These are phyloP conservation scores for Madoqua kirkii DNA, from an alignment of 2,113 vertebrate species.

Conservation along the genomic window DNA sequence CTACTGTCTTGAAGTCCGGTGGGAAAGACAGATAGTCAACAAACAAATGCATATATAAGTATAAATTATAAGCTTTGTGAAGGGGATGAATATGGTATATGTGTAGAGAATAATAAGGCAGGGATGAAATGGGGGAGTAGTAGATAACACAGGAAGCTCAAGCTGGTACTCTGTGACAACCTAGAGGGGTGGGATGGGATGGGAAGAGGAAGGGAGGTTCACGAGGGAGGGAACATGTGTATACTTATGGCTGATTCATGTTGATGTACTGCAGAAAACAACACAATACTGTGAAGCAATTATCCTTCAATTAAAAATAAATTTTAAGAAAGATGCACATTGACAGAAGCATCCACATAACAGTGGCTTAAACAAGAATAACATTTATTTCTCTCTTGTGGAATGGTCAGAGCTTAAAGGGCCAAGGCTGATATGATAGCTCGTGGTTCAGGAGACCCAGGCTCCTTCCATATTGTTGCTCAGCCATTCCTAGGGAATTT, in stretches of 20 bases:
- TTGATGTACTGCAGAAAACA: not conserved
- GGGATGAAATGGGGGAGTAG: not conserved
- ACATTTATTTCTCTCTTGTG: not conserved
- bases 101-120: not conserved
- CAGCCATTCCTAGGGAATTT: not conserved
- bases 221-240: not conserved
- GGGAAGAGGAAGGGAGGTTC: not conserved
- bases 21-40: not conserved
- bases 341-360: not conserved
- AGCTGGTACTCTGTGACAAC: not conserved
- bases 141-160: not conserved
- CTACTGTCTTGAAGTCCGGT: not conserved
- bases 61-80: not conserved
- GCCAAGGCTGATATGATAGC: not conserved
- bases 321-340: not conserved
- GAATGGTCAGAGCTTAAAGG: not conserved
- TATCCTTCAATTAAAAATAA: not conserved
- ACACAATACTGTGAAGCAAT: not conserved
- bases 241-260: not conserved
- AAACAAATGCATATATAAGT: not conserved
- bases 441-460: not conserved
- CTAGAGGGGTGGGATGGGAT: not conserved
- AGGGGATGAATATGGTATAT: not conserved
- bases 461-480: not conserved
- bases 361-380: not conserved